Base-by-base conservation (phyloP, 1,140 invertebrate species). In the Ceratitis capitata region DNA sequence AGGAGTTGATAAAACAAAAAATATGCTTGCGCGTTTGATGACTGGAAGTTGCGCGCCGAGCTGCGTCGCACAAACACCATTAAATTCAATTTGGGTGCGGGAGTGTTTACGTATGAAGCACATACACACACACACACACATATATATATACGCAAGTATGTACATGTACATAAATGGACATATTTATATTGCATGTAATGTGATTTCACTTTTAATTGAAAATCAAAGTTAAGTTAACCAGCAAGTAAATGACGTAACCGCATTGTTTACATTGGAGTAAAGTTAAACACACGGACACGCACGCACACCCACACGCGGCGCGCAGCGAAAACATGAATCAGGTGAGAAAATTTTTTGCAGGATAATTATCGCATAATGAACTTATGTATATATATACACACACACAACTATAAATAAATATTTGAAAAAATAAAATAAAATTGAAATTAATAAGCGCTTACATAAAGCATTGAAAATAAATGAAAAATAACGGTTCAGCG, bases 121-220 rank as follows among this genome's bases (percentile, higher is more conserved):
- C 16, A 3, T 9, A 45, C 39, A 78, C 39, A 78, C 64, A 74
- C 35, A 35, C 23, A 16, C 26, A 39, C 7, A 64, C 29, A 64
- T 64, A 1, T 32, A n/a, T 32, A 9, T 19, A 56, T 56, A n/a
- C n/a, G 23, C 16, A 3, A 3, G 23, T n/a, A 78, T 23, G 45
- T 35, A 74, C 35, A 35, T 32, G 3, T 12, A 39, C 7, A 64
- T 16, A 64, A 32, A 1, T 32, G 10, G 10, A 9, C 26, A 26
- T 78, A 78, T 45, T 42, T 78, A 78, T 45, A 78, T 42, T 45
- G 35, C 32, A 45, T 78, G 42, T 78, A 78, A 78, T 85, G 61
- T 89, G 89, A 90, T 91, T 91, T 90, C 89, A 91, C 88, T 89
- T 89, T 91, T 91, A 91, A 91, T 91, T 91, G 90, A 91, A 91